Conservation (phyloP, 2,113 vertebrate species). For the Anarrhichthys ocellatus region DNA sequence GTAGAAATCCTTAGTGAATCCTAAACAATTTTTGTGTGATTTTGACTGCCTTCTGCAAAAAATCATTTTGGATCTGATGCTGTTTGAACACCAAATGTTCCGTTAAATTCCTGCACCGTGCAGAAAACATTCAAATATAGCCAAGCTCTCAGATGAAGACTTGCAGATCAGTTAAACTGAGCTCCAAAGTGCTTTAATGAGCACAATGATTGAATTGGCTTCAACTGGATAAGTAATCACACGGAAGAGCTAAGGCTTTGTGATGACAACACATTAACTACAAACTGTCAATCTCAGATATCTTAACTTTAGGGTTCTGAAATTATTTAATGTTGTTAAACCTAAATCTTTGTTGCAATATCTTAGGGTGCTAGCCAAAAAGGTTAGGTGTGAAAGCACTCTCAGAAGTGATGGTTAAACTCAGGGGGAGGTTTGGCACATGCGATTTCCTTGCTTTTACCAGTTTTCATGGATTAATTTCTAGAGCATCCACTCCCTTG, state of each 20-base stretch:
- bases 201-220: not conserved
- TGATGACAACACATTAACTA: constrained; percentile 29
- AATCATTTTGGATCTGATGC: constrained; percentile 20
- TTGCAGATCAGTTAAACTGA: constrained; percentile 13
- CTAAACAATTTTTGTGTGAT: constrained; percentile 1
- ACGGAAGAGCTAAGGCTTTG: constrained; percentile 1
- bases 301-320: constrained; percentile 1
- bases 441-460: constrained; percentile 8
- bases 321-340: constrained; percentile 20
- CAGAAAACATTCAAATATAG: constrained; percentile 28
- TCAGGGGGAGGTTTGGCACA: constrained; percentile 22
- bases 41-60: constrained; percentile 22
- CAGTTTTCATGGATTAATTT: constrained; percentile 16
- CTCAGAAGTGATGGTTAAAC: not conserved
- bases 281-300: constrained; percentile 19
- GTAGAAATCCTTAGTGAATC: constrained; percentile 2
- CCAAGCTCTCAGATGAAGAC: constrained; percentile 27
- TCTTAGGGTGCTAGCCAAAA: not conserved
- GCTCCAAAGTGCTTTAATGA: constrained; percentile 23
- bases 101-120: constrained; percentile 41
- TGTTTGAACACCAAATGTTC: constrained; percentile 43
- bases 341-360: constrained; percentile 31
- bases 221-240: constrained; percentile 3
- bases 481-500: constrained; percentile 27
- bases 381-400: not conserved